phyloP scores from a whole-genome alignment of 1,140 invertebrate genomes.

The Paralvinella palmiformis region DNA sequence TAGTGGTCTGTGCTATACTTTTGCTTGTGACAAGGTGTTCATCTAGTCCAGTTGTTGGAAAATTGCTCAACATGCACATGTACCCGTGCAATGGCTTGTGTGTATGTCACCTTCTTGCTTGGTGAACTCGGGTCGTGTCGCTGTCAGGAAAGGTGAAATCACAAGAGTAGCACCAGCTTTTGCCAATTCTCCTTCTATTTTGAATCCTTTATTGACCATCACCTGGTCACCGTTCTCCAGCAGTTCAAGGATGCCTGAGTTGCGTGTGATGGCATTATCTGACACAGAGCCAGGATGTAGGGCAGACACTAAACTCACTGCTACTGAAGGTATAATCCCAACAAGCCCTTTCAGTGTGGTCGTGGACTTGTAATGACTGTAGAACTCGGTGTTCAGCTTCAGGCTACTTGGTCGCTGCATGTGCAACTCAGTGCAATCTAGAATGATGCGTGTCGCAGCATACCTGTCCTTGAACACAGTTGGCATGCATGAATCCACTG shows the following conservation, averaged over 20 bases:
- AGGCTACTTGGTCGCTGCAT: neutral
- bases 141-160: conserved; percentile 1
- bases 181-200: neutral
- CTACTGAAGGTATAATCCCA: conserved; percentile 3
- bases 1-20: too few relatives aligned
- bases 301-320: conserved; percentile 1
- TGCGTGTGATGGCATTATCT: conserved; percentile 1
- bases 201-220: conserved; percentile 8
- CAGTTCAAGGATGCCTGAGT: neutral
- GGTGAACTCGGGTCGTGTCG: neutral
- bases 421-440: conserved; percentile 7
- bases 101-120: neutral
- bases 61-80: conserved; percentile 5
- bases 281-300: conserved; percentile 1
- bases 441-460: neutral
- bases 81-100: neutral
- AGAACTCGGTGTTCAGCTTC: neutral
- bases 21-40: too few relatives aligned
- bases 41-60: too few relatives aligned
- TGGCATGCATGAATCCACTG: too few relatives aligned
- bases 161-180: neutral
- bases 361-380: neutral
- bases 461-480: too few relatives aligned
- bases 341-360: conserved; percentile 4
- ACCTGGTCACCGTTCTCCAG: conserved; percentile 1